Base-by-base conservation (phyloP, 2,888 invertebrate species). In the Amphipoea oculea region DNA sequence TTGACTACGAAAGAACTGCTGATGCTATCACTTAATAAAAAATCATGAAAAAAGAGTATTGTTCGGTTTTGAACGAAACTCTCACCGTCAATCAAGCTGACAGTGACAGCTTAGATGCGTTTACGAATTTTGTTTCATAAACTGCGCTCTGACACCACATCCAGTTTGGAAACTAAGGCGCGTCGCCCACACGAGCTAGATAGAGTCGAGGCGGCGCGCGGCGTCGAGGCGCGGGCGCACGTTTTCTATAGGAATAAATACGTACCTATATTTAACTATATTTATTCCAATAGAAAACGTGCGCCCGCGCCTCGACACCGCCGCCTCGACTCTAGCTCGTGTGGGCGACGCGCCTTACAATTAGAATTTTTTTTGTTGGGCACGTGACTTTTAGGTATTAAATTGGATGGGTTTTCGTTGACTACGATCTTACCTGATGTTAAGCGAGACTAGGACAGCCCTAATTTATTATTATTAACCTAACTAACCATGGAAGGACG, bases 41-140 rank as follows among this genome's bases (percentile, higher is more conserved):
- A 29, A 45, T 5, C 0, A 11, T 40, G 4, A 11, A 29, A 29
- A 23, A 11, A 11, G 1, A 7, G 45, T 42, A 7, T 11, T 54
- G 4, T 11, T 6, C 6, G 36, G 17, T 83, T 63, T 74, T 68
- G 57, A 83, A 83, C 83, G 79, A 68, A 51, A 45, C 23, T 23
- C 4, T 20, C 4, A 51, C 20, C 36, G 51, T 36, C 70, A 54
- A 17, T 4, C n/a, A 48, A 42, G 17, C 7, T 63, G 62, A 80
- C 62, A 72, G 40, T 79, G 54, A 67, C 48, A 57, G 14, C 0
- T 4, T 14, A 36, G 4, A 48, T 0, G 62, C 63, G 36, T 79
- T 83, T 72, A 68, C 57, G 42, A 68, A 79, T 74, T 20, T 73
- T 29, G 68, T 40, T 68, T 69, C 5, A 29, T 12, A 36, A 12